Percentiles rank a stretch among this genome's conserved stretches.
Evolutionary conservation across 1,140 invertebrate species (phyloP).

Genomic region (Trissolcus basalis): DNA sequence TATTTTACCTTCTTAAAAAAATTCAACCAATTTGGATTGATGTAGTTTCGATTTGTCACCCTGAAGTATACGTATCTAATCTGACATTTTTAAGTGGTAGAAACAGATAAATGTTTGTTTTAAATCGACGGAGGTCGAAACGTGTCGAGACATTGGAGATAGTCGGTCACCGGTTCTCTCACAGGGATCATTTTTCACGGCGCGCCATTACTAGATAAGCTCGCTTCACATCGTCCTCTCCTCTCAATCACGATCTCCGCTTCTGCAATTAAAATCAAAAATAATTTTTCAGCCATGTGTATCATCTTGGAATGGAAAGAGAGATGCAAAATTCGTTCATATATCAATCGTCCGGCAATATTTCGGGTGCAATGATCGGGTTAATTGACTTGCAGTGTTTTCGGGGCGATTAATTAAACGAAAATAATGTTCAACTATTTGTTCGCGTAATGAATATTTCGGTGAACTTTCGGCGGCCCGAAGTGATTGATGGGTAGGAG

Average conservation of each 20-base stretch:
- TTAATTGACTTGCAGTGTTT: slow-evolving; percentile 37
- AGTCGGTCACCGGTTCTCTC: slow-evolving; percentile 59
- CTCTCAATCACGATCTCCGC: slow-evolving; percentile 38
- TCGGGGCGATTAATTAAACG: slow-evolving; percentile 31
- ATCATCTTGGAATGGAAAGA: too few species aligned
- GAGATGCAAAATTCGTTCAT: background rate
- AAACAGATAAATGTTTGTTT: slow-evolving; percentile 60
- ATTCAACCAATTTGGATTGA: too few species aligned
- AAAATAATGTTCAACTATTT: slow-evolving; percentile 33
- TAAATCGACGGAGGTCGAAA: slow-evolving; percentile 58
- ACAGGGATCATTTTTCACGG: slow-evolving; percentile 71
- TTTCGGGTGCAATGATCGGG: slow-evolving; percentile 7
- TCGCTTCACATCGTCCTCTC: slow-evolving; percentile 21
- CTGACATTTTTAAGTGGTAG: slow-evolving; percentile 7
- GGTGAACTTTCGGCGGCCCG: slow-evolving; percentile 8
- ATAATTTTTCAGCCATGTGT: too few species aligned
- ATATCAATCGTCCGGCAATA: slow-evolving; percentile 17
- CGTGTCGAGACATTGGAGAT: slow-evolving; percentile 43
- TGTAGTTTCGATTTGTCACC: background rate
- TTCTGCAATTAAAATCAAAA: slow-evolving; percentile 27
- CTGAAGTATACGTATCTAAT: background rate
- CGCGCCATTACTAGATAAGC: slow-evolving; percentile 64
- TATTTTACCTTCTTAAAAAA: too few species aligned
- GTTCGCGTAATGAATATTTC: slow-evolving; percentile 34
- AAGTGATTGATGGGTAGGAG: slow-evolving; percentile 21